Conservation (phyloP, 2,888 invertebrate genomes). For the Erannis defoliaria region DNA sequence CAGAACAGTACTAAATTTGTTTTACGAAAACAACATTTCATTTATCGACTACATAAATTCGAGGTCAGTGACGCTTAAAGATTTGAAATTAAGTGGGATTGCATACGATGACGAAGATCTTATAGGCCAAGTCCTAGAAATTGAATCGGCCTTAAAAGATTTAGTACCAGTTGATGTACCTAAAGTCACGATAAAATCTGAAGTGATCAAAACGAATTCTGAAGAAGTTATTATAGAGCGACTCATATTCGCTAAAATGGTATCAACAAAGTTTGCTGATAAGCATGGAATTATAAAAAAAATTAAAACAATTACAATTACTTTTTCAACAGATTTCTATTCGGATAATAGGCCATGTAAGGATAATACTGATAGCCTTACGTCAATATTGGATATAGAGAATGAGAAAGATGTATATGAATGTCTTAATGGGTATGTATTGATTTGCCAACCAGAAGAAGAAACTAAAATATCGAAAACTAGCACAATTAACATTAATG, state of each 20-base stretch:
- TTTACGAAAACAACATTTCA: slow-evolving; percentile 25
- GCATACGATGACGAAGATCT: slow-evolving; percentile 21
- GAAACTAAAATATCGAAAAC: slow-evolving; percentile 25
- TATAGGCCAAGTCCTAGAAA: slow-evolving; percentile 12
- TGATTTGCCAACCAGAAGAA: slow-evolving; percentile 22
- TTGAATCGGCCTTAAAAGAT: slow-evolving; percentile 21
- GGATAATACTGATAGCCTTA: slow-evolving; percentile 14
- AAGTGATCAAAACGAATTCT: slow-evolving; percentile 4
- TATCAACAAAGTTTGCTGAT: slow-evolving; percentile 29
- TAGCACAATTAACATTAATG: slow-evolving; percentile 4
- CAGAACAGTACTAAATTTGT: slow-evolving; percentile 9
- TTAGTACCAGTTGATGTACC: slow-evolving; percentile 20
- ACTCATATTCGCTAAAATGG: slow-evolving; percentile 21
- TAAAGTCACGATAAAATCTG: slow-evolving; percentile 17
- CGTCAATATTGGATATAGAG: slow-evolving; percentile 22
- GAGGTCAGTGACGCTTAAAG: slow-evolving; percentile 17
- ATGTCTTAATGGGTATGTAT: slow-evolving; percentile 13
- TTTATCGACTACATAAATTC: slow-evolving; percentile 21
- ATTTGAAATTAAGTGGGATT: slow-evolving; percentile 23
- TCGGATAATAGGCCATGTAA: slow-evolving; percentile 17
- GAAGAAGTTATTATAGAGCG: slow-evolving; percentile 25
- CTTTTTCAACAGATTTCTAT: slow-evolving; percentile 23
- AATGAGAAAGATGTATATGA: slow-evolving; percentile 18
- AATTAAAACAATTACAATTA: slow-evolving; percentile 22
- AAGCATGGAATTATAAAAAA: slow-evolving; percentile 21